Evolutionary conservation across 1,140 invertebrate genomes (phyloP).

Genomic region (Eubasilissa regina): DNA sequence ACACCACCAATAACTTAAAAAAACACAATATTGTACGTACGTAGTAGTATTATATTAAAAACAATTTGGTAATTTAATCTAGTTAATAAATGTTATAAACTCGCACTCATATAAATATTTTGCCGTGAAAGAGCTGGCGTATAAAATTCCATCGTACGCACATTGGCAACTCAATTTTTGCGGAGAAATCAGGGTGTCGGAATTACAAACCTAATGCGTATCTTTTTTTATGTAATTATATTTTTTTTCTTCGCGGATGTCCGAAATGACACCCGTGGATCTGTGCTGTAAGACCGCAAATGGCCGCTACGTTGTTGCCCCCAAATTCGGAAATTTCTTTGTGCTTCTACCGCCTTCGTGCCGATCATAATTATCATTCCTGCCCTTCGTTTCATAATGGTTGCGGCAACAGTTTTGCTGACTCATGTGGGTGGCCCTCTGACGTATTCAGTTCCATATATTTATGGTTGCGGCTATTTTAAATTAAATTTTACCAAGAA

Average conservation of each 20-base stretch:
- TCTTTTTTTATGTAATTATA: not conserved
- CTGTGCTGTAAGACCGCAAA: not conserved
- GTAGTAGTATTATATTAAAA: too few species aligned
- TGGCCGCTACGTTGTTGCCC: not conserved
- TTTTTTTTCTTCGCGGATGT: constrained; percentile 3
- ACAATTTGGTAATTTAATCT: too few species aligned
- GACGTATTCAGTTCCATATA: not conserved
- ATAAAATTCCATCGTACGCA: too few species aligned
- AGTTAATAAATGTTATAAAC: too few species aligned
- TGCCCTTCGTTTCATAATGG: not conserved
- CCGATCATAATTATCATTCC: constrained; percentile 6
- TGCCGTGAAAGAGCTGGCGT: too few species aligned
- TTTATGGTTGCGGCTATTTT: not conserved
- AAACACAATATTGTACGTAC: too few species aligned
- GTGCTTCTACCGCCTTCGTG: constrained; percentile 19
- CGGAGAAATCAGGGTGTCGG: too few species aligned
- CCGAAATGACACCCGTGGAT: constrained; percentile 21
- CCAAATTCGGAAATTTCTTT: constrained; percentile 23
- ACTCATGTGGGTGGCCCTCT: constrained; percentile 8
- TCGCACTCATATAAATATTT: too few species aligned
- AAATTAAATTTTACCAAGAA: not conserved
- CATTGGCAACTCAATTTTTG: too few species aligned
- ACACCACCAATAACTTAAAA: too few species aligned
- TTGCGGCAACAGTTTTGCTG: not conserved
- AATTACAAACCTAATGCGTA: too few species aligned